Percentiles rank a stretch among this genome's conserved stretches.
phyloP scores from a whole-genome alignment of 2,888 invertebrate genomes.

The Aelia acuminata region DNA sequence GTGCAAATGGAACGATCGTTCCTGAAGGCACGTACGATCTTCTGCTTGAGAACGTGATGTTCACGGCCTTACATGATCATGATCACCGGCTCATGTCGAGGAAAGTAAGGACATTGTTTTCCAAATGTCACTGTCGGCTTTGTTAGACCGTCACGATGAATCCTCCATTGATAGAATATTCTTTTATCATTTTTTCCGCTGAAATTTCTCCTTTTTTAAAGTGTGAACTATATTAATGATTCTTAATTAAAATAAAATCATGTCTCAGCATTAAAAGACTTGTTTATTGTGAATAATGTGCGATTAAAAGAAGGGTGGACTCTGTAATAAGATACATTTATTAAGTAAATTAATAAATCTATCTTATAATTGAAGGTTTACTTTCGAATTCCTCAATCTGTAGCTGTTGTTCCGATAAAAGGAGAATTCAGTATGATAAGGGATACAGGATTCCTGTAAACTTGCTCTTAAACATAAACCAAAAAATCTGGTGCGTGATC shows the following conservation, averaged over 20 bases:
- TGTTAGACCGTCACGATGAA: neutral
- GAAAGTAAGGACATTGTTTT: conserved; percentile 44
- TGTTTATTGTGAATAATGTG: neutral
- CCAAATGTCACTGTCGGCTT: conserved; percentile 31
- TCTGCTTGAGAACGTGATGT: conserved; percentile 25
- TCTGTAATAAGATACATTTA: no score
- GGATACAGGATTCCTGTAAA: no score
- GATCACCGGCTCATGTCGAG: neutral
- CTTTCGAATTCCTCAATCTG: no score
- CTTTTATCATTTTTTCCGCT: neutral
- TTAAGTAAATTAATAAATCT: no score
- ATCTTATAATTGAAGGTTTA: no score
- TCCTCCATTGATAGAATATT: neutral
- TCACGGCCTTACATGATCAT: conserved; percentile 44
- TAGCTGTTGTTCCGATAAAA: no score
- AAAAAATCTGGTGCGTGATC: no score
- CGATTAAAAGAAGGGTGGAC: neutral
- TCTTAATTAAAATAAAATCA: neutral
- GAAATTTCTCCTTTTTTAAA: neutral
- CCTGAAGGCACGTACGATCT: neutral
- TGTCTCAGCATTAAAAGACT: neutral
- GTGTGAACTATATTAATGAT: neutral
- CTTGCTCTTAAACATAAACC: no score
- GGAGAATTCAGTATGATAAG: no score
- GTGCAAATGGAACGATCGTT: neutral